Evolutionary conservation across 2,113 vertebrate genomes (phyloP).

Genomic region (Ageneiosus marmoratus): DNA sequence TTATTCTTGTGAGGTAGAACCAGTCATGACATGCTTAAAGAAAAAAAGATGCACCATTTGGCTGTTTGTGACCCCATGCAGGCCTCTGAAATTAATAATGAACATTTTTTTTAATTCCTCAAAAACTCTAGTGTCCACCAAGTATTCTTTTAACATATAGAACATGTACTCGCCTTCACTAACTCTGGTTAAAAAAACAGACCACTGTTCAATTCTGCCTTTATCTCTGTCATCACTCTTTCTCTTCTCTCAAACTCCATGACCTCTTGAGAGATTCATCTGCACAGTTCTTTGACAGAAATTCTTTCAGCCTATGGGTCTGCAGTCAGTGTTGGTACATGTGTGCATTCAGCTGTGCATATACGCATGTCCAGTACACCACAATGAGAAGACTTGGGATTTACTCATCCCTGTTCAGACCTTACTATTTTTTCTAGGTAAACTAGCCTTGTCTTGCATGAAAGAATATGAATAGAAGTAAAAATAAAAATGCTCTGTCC

Average conservation of each 20-base stretch:
- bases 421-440: not conserved
- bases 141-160: not conserved
- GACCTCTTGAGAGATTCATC: slow-evolving; percentile 11
- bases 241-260: not conserved
- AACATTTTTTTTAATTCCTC: not conserved
- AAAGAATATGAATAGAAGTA: not conserved
- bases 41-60: not conserved
- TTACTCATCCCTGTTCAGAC: not conserved
- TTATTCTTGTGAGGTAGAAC: slow-evolving; percentile 24
- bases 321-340: slow-evolving; percentile 4
- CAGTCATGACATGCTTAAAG: slow-evolving; percentile 16
- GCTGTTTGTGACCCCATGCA: not conserved
- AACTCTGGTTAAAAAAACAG: not conserved
- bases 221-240: not conserved
- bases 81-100: not conserved
- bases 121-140: not conserved
- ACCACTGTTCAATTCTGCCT: not conserved
- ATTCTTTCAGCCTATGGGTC: not conserved
- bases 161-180: not conserved
- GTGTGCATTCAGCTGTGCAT: slow-evolving; percentile 26
- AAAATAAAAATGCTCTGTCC: no score
- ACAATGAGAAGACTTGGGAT: slow-evolving; percentile 3
- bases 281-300: slow-evolving; percentile 10
- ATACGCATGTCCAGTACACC: not conserved
- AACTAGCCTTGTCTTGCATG: slow-evolving; percentile 10